Conservation (phyloP, 2,113 vertebrate species). For the Phalacrocorax brasilianus region DNA sequence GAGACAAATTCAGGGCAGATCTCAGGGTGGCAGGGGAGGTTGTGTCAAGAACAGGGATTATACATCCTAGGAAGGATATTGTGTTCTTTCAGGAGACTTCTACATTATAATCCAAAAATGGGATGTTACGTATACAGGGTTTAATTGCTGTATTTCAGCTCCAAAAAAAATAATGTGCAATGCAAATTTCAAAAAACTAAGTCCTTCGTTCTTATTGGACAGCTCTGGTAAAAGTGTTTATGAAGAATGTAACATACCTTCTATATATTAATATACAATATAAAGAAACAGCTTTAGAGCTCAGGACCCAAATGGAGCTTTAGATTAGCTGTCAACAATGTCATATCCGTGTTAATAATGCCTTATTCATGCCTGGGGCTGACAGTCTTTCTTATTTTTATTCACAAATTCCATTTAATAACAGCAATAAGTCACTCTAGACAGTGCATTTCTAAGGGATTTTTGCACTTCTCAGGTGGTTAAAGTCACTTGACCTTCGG, state of each 20-base stretch:
- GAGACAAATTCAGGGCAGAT: not conserved
- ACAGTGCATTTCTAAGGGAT: constrained; percentile 70
- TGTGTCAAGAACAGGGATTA: not conserved
- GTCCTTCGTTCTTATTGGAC: not conserved
- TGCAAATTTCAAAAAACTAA: not conserved
- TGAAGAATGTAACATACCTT: not conserved
- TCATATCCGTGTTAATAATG: constrained; percentile 57
- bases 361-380: constrained; percentile 57
- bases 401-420: constrained; percentile 67
- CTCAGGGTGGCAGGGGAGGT: not conserved
- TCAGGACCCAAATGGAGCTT: constrained; percentile 50
- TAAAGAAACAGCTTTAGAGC: constrained; percentile 7
- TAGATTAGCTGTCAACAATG: constrained; percentile 66
- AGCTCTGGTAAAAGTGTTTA: not conserved
- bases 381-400: constrained; percentile 64
- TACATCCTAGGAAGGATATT: not conserved
- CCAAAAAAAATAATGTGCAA: not conserved
- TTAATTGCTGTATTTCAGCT: not conserved
- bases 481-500: constrained; percentile 78
- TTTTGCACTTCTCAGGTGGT: constrained; percentile 76
- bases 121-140: not conserved
- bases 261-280: not conserved
- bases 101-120: not conserved
- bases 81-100: not conserved
- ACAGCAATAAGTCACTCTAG: constrained; percentile 66